These are phyloP conservation scores for Bovichtus variegatus DNA, from an alignment of 2,797 vertebrate species.

Conservation along the genomic window DNA sequence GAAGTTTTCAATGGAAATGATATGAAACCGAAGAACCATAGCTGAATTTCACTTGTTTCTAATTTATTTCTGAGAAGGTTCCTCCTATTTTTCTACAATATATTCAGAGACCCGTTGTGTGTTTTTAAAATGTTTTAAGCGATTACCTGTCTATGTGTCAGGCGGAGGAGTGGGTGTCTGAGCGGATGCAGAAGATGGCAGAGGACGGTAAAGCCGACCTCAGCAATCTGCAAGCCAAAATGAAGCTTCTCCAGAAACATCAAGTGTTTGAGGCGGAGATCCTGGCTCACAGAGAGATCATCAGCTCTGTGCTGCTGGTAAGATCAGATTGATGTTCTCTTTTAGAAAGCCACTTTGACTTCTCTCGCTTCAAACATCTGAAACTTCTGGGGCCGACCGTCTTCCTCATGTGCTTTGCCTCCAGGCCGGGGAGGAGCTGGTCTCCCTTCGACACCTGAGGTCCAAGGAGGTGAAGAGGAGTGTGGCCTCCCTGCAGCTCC, in stretches of 20 bases:
- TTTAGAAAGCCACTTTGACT: not conserved
- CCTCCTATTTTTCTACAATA: not conserved
- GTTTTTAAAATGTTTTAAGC: not conserved
- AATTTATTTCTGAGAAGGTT: not conserved
- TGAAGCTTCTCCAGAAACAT: constrained; percentile 91
- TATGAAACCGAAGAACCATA: not conserved
- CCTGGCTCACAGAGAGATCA: constrained; percentile 86
- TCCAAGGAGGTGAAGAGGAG: constrained; percentile 81
- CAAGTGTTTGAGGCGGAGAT: constrained; percentile 93
- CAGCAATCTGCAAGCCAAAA: constrained; percentile 85
- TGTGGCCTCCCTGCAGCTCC: constrained; percentile 77
- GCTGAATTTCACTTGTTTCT: not conserved
- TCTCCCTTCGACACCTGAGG: constrained; percentile 78
- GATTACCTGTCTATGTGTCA: constrained; percentile 53
- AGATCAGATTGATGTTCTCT: not conserved
- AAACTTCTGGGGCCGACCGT: not conserved
- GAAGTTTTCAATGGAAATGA: not conserved
- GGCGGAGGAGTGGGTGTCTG: constrained; percentile 90
- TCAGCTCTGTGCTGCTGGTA: constrained; percentile 85
- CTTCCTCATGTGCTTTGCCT: not conserved
- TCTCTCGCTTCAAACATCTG: not conserved
- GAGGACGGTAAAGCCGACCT: constrained; percentile 84
- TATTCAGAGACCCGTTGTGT: too few relatives aligned
- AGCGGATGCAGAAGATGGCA: constrained; percentile 87
- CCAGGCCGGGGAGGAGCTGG: constrained; percentile 87